Evolutionary conservation across 2,888 invertebrate genomes (phyloP).

Genomic region (Caenorhabditis panamensis): DNA sequence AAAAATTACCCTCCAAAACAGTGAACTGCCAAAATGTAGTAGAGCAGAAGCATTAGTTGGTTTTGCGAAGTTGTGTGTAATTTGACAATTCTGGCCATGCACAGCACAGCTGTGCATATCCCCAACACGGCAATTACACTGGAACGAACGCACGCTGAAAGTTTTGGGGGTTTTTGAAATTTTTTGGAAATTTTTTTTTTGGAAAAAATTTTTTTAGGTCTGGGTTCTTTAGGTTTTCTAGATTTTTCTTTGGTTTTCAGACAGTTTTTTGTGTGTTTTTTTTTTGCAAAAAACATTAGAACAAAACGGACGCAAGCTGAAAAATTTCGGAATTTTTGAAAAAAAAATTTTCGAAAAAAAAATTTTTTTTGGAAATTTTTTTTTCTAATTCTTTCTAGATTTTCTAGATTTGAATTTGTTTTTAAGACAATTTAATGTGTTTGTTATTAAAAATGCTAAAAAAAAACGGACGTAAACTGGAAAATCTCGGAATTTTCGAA

Average conservation of each 20-base stretch:
- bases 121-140: constrained; percentile 62
- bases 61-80: constrained; percentile 66
- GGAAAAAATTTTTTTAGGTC: constrained; percentile 3
- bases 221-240: not conserved
- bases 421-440: no score
- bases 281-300: no score
- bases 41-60: constrained; percentile 66
- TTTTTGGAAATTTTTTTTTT: not conserved
- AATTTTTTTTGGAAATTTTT: no score
- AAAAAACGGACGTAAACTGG: no score
- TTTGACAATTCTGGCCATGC: constrained; percentile 62
- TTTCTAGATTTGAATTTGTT: no score
- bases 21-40: constrained; percentile 69
- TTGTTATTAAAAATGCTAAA: no score
- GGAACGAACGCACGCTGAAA: constrained; percentile 66
- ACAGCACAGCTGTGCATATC: constrained; percentile 61
- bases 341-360: no score
- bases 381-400: no score
- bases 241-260: not conserved
- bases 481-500: no score
- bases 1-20: constrained; percentile 69
- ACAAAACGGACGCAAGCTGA: no score
- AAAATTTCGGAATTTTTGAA: no score
- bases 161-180: not conserved
- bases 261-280: no score